Percentiles rank a stretch among this genome's conserved stretches.
These are phyloP conservation scores for Abscondita cerata DNA, from an alignment of 2,888 invertebrate genomes.

Conservation along the genomic window DNA sequence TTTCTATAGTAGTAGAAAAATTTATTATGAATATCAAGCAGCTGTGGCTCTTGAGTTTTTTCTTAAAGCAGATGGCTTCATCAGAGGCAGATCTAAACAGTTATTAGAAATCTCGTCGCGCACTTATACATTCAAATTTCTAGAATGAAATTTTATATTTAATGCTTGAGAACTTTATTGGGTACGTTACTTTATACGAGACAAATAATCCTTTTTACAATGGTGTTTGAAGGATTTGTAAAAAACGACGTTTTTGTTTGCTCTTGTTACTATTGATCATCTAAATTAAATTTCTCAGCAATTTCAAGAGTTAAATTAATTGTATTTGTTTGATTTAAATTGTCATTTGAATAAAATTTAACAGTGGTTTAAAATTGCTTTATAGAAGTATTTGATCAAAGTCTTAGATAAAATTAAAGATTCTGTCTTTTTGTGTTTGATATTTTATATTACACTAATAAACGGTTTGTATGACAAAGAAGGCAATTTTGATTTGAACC, in stretches of 20 bases:
- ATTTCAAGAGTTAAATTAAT: constrained; percentile 2
- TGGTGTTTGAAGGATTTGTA: constrained; percentile 7
- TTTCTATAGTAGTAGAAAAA: constrained; percentile 23
- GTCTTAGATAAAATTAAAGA: no score
- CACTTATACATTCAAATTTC: constrained; percentile 13
- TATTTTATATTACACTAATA: no score
- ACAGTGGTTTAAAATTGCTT: no score
- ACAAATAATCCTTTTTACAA: no score
- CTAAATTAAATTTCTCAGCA: neutral
- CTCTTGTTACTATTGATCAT: no score
- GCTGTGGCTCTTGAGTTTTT: constrained; percentile 30
- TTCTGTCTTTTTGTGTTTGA: no score
- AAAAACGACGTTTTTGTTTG: constrained; percentile 8
- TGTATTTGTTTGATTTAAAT: neutral
- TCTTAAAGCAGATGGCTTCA: constrained; percentile 35
- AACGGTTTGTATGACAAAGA: no score
- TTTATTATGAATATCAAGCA: constrained; percentile 37
- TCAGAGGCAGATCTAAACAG: constrained; percentile 31
- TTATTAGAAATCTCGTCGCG: constrained; percentile 9
- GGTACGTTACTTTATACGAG: no score
- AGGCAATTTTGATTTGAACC: no score
- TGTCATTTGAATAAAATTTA: neutral
- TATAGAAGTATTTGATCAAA: no score
- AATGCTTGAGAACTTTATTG: no score
- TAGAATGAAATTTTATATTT: constrained; percentile 22